These are phyloP conservation scores for Chaitophorus viminalis DNA, from an alignment of 2,888 invertebrate species.

Conservation along the genomic window DNA sequence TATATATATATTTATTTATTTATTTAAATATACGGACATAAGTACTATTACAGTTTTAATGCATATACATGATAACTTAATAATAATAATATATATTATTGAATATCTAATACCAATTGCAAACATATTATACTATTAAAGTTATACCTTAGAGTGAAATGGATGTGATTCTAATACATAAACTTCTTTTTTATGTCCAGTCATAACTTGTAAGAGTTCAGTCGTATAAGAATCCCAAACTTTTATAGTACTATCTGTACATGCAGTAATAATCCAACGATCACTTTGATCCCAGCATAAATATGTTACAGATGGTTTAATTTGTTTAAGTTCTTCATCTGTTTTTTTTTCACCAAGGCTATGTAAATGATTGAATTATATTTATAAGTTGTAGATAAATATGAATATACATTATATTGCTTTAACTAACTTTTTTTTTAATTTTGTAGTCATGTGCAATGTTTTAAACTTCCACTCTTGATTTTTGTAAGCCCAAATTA, in stretches of 20 bases:
- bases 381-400: constrained; percentile 6
- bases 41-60: too few species aligned
- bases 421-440: constrained; percentile 65
- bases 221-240: constrained; percentile 83
- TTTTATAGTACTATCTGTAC: constrained; percentile 87
- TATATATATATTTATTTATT: constrained; percentile 18
- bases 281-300: constrained; percentile 95
- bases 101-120: neutral
- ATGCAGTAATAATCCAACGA: constrained; percentile 87
- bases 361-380: constrained; percentile 22
- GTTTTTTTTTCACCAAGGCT: constrained; percentile 46
- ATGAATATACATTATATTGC: neutral
- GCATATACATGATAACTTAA: too few species aligned
- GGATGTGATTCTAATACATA: constrained; percentile 96
- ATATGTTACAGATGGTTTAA: constrained; percentile 85
- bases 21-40: too few species aligned
- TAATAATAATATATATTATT: too few species aligned
- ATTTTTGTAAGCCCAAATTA: constrained; percentile 90
- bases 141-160: constrained; percentile 72
- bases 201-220: constrained; percentile 74
- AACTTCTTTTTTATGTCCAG: constrained; percentile 90
- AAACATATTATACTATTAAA: neutral
- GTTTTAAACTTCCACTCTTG: constrained; percentile 87
- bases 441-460: constrained; percentile 76
- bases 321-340: constrained; percentile 63